Conservation (phyloP, 2,888 invertebrate species). For the Perizoma flavofasciatum region DNA sequence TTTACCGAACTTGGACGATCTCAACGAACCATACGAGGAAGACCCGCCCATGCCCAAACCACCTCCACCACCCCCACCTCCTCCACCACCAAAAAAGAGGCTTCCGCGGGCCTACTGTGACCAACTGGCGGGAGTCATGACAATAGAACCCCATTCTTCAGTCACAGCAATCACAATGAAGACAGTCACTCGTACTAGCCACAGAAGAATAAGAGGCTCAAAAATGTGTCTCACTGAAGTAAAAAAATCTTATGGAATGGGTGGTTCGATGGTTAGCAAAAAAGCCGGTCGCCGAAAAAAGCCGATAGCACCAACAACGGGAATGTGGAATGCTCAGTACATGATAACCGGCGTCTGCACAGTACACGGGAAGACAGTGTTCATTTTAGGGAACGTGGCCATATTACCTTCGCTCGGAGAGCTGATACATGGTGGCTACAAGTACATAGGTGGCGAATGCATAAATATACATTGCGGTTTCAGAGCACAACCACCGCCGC, state of each 20-base stretch:
- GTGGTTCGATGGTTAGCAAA: constrained; percentile 36
- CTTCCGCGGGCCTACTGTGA: constrained; percentile 61
- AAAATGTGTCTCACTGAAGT: constrained; percentile 49
- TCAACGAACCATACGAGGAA: constrained; percentile 67
- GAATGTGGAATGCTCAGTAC: constrained; percentile 60
- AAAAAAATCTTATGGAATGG: constrained; percentile 62
- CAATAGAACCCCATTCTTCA: constrained; percentile 49
- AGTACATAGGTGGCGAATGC: constrained; percentile 44
- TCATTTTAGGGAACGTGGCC: constrained; percentile 57
- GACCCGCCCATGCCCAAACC: constrained; percentile 55
- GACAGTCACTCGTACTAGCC: constrained; percentile 41
- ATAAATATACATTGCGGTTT: constrained; percentile 67
- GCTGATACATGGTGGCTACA: constrained; percentile 69
- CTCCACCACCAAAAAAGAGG: constrained; percentile 67
- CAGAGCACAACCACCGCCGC: constrained; percentile 51
- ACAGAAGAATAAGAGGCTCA: constrained; percentile 44
- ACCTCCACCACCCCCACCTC: constrained; percentile 63
- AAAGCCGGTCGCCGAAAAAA: constrained; percentile 45
- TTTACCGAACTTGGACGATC: constrained; percentile 63
- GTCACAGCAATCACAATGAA: constrained; percentile 45
- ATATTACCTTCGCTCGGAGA: constrained; percentile 61
- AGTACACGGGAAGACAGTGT: constrained; percentile 57
- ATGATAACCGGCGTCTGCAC: constrained; percentile 62
- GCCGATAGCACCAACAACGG: constrained; percentile 58
- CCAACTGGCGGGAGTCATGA: constrained; percentile 59